phyloP scores from a whole-genome alignment of 2,113 vertebrate species.

The Colinus virginianus region DNA sequence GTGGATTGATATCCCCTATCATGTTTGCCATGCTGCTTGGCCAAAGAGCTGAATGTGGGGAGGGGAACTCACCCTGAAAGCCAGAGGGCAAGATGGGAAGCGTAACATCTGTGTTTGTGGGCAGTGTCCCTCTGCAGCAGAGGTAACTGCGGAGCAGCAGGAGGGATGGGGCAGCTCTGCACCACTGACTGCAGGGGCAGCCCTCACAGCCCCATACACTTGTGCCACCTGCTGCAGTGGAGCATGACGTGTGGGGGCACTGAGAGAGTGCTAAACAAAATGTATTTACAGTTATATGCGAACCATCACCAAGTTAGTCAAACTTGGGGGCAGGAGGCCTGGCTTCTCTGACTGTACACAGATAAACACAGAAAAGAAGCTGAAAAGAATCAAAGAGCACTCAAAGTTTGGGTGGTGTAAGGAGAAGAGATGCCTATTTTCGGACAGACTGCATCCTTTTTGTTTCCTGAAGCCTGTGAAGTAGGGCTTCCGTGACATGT shows the following conservation, averaged over 20 bases:
- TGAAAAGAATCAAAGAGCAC: neutral
- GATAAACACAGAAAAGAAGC: neutral
- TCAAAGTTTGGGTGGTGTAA: neutral
- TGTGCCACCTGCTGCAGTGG: accelerated
- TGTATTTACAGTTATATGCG: accelerated
- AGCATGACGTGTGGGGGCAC: neutral
- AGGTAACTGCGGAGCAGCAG: neutral
- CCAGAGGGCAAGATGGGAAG: neutral
- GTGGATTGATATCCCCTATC: accelerated
- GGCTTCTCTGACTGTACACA: neutral
- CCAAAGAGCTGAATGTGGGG: neutral
- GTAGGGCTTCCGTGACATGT: neutral
- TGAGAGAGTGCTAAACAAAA: too few species aligned
- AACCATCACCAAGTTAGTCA: accelerated
- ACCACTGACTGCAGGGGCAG: accelerated
- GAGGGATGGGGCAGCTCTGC: neutral
- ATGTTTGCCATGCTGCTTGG: neutral
- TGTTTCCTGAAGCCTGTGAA: neutral
- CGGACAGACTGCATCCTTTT: neutral
- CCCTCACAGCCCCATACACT: neutral
- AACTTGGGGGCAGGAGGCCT: neutral
- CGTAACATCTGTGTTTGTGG: neutral
- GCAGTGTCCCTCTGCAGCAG: neutral
- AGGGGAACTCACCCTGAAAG: neutral
- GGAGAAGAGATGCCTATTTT: neutral